Conservation (phyloP, 2,113 vertebrate species). For the Thunnus maccoyii region DNA sequence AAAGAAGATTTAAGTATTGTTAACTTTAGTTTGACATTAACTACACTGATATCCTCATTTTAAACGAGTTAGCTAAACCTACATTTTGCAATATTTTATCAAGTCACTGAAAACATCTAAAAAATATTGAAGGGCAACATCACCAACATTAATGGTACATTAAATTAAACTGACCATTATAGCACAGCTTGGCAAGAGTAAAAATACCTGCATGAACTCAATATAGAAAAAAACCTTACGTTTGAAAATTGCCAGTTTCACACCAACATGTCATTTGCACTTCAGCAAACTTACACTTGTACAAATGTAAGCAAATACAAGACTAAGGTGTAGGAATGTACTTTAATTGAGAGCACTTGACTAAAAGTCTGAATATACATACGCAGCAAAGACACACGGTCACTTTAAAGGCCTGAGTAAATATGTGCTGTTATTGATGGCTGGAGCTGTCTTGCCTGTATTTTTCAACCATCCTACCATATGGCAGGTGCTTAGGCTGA, state of each 20-base stretch:
- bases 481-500: conserved; percentile 73
- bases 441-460: conserved; percentile 23
- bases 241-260: conserved; percentile 49
- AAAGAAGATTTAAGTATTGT: background rate
- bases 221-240: conserved; percentile 18
- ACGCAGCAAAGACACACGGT: conserved; percentile 25
- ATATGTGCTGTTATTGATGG: conserved; percentile 67
- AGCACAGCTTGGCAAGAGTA: conserved; percentile 13
- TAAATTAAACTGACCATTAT: conserved; percentile 41
- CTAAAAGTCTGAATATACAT: conserved; percentile 45
- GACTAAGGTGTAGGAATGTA: conserved; percentile 14
- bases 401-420: conserved; percentile 54
- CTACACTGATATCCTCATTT: background rate
- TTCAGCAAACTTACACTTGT: conserved; percentile 37
- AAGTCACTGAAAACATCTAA: conserved; percentile 21
- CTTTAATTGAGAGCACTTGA: conserved; percentile 40
- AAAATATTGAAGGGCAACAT: conserved; percentile 21
- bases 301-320: conserved; percentile 54
- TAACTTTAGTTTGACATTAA: conserved; percentile 28
- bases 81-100: conserved; percentile 21
- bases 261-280: conserved; percentile 43
- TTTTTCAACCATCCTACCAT: conserved; percentile 58
- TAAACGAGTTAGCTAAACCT: conserved; percentile 2
- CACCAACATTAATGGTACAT: conserved; percentile 29
- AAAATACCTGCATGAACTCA: conserved; percentile 19